phyloP scores from a whole-genome alignment of 2,888 invertebrate genomes.

The Chloroclystis v-ata region DNA sequence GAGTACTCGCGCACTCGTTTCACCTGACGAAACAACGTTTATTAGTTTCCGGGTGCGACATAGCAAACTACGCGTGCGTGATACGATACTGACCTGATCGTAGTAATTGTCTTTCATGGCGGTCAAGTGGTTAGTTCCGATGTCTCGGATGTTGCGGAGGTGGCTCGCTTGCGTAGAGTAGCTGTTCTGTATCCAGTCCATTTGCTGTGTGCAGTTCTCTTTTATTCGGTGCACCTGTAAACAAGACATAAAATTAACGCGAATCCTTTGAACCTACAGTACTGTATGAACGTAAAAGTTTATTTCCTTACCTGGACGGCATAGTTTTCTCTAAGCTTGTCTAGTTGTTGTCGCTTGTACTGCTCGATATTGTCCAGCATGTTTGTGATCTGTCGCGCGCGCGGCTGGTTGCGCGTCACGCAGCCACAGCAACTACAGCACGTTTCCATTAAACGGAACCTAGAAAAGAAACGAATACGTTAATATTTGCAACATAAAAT shows the following conservation, averaged over 20 bases:
- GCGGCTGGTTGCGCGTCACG: constrained; percentile 83
- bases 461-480: constrained; percentile 53
- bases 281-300: background rate
- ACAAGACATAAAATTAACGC: constrained; percentile 9
- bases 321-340: constrained; percentile 93
- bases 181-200: constrained; percentile 95
- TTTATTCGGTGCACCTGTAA: constrained; percentile 90
- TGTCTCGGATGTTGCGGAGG: constrained; percentile 92
- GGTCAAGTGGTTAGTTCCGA: constrained; percentile 92
- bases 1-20: constrained; percentile 95
- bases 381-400: constrained; percentile 89
- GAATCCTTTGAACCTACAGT: background rate
- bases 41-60: constrained; percentile 9
- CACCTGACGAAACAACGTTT: constrained; percentile 78
- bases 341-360: constrained; percentile 92
- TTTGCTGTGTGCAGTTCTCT: constrained; percentile 95
- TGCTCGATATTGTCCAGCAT: constrained; percentile 94
- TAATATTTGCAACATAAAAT: constrained; percentile 6
- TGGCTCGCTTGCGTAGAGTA: constrained; percentile 93
- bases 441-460: constrained; percentile 84
- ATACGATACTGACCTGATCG: constrained; percentile 81
- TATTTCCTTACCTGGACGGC: constrained; percentile 87
- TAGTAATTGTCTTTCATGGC: constrained; percentile 93
- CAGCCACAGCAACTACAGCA: constrained; percentile 89
- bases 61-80: background rate